Conservation (phyloP, 2,113 vertebrate species). For the Salvator merianae region DNA sequence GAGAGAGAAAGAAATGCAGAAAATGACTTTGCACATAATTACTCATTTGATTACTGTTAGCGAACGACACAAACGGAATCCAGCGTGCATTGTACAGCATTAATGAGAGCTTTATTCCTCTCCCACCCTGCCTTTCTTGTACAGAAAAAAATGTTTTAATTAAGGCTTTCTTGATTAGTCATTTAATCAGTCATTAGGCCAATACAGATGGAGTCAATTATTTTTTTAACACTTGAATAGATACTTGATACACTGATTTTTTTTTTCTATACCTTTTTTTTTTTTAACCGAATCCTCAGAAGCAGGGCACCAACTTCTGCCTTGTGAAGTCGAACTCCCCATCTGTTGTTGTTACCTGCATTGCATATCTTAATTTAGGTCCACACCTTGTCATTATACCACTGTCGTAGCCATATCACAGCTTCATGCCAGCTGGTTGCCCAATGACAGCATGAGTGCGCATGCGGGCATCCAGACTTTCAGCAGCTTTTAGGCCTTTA, state of each 20-base stretch:
- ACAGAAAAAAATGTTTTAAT: constrained; percentile 71
- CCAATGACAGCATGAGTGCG: no score
- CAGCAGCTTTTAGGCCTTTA: no score
- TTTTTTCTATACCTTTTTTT: constrained; percentile 37
- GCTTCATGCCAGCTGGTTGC: no score
- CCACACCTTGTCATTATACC: no score
- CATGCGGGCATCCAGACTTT: no score
- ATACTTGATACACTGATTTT: constrained; percentile 60
- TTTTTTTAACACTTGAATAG: constrained; percentile 70
- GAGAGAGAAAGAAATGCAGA: neutral
- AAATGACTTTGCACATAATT: constrained; percentile 64
- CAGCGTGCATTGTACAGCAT: constrained; percentile 57
- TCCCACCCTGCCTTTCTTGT: constrained; percentile 51
- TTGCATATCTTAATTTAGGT: no score
- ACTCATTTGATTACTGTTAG: constrained; percentile 63
- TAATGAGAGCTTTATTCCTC: constrained; percentile 62
- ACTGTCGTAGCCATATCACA: no score
- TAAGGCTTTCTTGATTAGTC: constrained; percentile 78
- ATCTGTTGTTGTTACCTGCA: neutral
- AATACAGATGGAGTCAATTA: constrained; percentile 76
- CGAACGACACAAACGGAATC: constrained; percentile 59
- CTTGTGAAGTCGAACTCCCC: neutral
- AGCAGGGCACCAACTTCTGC: constrained; percentile 6
- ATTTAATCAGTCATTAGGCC: constrained; percentile 79
- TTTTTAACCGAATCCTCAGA: constrained; percentile 12